Evolutionary conservation across 2,113 vertebrate genomes (phyloP), one percentile per base, ranked within the genome.

Genomic region (Echinops telfairi): DNA sequence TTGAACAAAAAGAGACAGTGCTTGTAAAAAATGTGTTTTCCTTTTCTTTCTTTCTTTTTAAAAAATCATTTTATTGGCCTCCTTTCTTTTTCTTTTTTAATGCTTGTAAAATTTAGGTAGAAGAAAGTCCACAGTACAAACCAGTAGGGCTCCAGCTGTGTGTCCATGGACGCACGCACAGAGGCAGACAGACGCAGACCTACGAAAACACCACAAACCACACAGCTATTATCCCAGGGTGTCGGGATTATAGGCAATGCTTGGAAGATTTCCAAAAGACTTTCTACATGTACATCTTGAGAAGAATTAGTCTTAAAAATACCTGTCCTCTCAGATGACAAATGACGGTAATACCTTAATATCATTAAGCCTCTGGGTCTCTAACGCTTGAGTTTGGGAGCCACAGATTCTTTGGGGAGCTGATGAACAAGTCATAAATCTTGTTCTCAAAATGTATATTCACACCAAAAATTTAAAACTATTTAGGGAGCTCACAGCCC

Each of bases 251-350:
- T n/a, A 76, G 9, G 36, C 58, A 33, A 83, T 25, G 62, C 91
- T 80, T 22, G 68, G 38, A 81, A 91, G 71, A 92, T 47, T 91
- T 84, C 71, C 43, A 47, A 31, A 90, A 92, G 25, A 27, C 38
- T 91, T 93, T 91, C 57, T 91, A 66, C 10, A 58, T 76, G 58
- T 53, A 22, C 6, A 75, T 79, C 78, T 40, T 83, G 53, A 58
- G 70, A 92, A 77, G 47, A 40, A 36, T 75, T 57, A n/a, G 83
- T 87, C 62, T 93, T 86, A 87, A 27, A 83, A 89, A 86, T 76
- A 86, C 47, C 53, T 88, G 0, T 70, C 33, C 16, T 85, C 53
- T 89, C 66, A 73, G 33, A 73, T 73, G 71, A 73, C 17, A 87
- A 47, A 77, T 64, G 64, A 73, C 64, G 64, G 66, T 53, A 64